Conservation (phyloP, 2,888 invertebrate genomes). For the Brassicogethes aeneus region DNA sequence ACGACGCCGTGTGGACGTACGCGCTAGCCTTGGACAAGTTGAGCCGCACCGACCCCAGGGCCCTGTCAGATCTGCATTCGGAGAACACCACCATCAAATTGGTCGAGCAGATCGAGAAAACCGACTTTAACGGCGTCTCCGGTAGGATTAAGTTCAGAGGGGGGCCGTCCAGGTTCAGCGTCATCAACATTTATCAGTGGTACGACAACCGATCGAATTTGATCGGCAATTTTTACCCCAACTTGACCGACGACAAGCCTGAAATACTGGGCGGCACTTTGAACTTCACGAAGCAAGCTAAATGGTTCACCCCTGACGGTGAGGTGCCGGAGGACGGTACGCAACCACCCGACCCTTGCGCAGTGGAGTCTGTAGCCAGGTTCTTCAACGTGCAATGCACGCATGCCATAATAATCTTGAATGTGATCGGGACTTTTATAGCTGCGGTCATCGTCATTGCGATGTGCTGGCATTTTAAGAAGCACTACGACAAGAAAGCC, state of each 20-base stretch:
- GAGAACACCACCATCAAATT: conserved; percentile 49
- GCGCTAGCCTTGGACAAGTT: conserved; percentile 61
- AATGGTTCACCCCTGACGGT: conserved; percentile 56
- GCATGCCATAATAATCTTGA: conserved; percentile 57
- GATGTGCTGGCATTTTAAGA: conserved; percentile 43
- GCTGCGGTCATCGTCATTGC: conserved; percentile 47
- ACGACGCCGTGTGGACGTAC: conserved; percentile 77
- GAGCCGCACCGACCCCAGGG: conserved; percentile 50
- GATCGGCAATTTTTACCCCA: conserved; percentile 52
- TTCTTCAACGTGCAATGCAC: conserved; percentile 63
- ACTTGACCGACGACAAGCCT: conserved; percentile 39
- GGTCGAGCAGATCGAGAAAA: conserved; percentile 52
- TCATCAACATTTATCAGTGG: conserved; percentile 54
- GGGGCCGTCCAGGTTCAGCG: conserved; percentile 57
- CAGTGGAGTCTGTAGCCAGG: conserved; percentile 58
- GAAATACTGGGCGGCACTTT: conserved; percentile 46
- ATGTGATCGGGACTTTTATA: conserved; percentile 51
- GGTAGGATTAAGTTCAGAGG: conserved; percentile 61
- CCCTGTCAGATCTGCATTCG: conserved; percentile 47
- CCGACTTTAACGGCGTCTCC: conserved; percentile 65
- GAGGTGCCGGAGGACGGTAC: conserved; percentile 60
- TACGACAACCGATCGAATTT: conserved; percentile 41
- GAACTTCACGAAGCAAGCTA: conserved; percentile 43
- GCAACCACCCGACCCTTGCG: conserved; percentile 50
- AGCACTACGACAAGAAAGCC: conserved; percentile 61